phyloP scores from a whole-genome alignment of 2,888 invertebrate species.

The Glaucopsyche alexis region DNA sequence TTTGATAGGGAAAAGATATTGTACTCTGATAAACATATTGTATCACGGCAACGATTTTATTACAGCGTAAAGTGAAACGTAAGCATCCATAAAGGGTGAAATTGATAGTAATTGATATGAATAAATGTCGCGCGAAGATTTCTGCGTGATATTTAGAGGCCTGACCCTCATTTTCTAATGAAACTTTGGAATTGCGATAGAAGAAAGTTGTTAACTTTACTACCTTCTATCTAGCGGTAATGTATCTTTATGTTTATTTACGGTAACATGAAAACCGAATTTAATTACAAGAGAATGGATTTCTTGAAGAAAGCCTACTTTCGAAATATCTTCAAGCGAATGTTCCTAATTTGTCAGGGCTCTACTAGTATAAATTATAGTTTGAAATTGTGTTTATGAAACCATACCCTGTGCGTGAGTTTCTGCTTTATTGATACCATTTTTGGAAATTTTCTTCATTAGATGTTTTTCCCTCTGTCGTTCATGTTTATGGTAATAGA shows the following conservation, averaged over 20 bases:
- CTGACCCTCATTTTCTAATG: conserved; percentile 20
- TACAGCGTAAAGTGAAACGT: conserved; percentile 1
- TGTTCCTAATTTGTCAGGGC: neutral
- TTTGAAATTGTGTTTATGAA: neutral
- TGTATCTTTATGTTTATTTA: conserved; percentile 18
- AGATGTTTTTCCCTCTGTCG: neutral
- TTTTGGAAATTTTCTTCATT: neutral
- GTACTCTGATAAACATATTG: neutral
- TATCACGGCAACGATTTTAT: neutral
- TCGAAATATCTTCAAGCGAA: neutral
- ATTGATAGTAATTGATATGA: conserved; percentile 24
- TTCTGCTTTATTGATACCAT: neutral
- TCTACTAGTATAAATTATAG: neutral
- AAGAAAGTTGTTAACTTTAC: conserved; percentile 24
- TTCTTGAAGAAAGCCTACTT: neutral
- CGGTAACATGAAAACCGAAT: conserved; percentile 17
- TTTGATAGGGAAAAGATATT: neutral
- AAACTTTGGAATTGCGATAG: conserved; percentile 17
- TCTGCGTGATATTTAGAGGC: conserved; percentile 14
- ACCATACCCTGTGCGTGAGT: neutral
- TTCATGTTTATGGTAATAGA: neutral
- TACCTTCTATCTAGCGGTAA: neutral
- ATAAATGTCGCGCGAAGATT: conserved; percentile 27
- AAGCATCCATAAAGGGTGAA: conserved; percentile 5
- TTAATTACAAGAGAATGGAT: conserved; percentile 9